Conservation (phyloP, 2,113 vertebrate genomes). For the Baryphthengus martii region DNA sequence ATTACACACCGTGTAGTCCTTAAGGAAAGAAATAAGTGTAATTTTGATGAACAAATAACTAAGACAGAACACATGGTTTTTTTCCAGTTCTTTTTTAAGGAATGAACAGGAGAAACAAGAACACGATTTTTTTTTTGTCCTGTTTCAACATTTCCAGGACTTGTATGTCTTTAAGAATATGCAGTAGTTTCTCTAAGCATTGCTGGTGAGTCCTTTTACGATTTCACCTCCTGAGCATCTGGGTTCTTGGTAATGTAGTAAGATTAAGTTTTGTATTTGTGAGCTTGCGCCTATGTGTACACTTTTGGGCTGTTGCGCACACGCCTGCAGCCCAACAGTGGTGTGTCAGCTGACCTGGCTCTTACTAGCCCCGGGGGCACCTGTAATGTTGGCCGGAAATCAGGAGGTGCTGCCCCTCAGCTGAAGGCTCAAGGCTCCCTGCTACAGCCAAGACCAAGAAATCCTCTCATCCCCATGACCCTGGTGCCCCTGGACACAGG, state of each 20-base stretch:
- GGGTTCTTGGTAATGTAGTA: neutral
- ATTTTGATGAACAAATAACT: neutral
- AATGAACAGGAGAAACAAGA: neutral
- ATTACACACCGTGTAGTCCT: neutral
- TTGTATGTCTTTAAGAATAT: neutral
- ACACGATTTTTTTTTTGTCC: fast-evolving
- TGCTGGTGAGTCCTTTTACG: neutral
- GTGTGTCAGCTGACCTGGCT: neutral
- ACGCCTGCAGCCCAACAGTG: fast-evolving
- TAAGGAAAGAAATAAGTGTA: neutral
- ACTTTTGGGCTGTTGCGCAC: neutral
- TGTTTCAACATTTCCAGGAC: neutral
- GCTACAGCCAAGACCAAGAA: fast-evolving
- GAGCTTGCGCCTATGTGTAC: too few species aligned
- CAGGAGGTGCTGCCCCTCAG: fast-evolving
- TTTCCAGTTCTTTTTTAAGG: neutral
- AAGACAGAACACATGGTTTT: neutral
- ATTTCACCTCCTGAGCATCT: neutral
- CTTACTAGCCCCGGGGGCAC: fast-evolving
- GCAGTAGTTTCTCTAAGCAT: neutral
- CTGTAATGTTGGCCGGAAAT: neutral
- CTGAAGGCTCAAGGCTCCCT: fast-evolving
- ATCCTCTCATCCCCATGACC: fast-evolving
- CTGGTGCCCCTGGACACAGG: neutral
- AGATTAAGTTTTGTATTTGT: neutral